Conservation (phyloP, 2,888 invertebrate genomes). For the Plagodis dolabraria region DNA sequence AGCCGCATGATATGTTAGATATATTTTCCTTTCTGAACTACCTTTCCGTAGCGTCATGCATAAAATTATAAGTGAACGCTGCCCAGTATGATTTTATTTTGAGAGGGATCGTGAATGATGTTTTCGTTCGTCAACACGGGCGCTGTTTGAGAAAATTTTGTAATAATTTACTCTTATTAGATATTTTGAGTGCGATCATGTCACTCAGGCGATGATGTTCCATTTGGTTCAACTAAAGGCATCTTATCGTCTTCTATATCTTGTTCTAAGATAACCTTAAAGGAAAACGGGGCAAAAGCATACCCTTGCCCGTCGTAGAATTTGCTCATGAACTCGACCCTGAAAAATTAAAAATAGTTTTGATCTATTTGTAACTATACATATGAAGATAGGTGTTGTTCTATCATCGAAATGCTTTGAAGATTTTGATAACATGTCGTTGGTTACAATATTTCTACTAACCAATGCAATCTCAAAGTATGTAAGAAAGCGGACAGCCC, state of each 20-base stretch:
- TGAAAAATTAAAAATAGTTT: slow-evolving; percentile 70
- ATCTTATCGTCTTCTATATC: slow-evolving; percentile 76
- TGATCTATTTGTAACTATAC: neutral
- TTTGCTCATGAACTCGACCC: slow-evolving; percentile 99
- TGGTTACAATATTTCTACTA: slow-evolving; percentile 27
- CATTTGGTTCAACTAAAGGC: slow-evolving; percentile 50
- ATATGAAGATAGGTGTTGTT: too few species aligned
- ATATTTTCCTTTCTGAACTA: neutral
- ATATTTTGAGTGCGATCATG: slow-evolving; percentile 34
- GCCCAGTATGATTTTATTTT: too few species aligned
- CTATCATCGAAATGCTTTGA: too few species aligned
- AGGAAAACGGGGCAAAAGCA: slow-evolving; percentile 90
- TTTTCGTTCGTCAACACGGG: too few species aligned
- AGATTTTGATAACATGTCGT: neutral
- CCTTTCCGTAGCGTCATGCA: neutral
- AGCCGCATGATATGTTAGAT: neutral
- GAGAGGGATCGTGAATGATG: too few species aligned
- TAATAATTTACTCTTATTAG: neutral
- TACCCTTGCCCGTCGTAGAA: slow-evolving; percentile 93
- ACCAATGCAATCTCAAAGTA: slow-evolving; percentile 95
- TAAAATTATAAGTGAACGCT: neutral
- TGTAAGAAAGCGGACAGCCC: slow-evolving; percentile 96
- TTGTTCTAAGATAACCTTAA: slow-evolving; percentile 85
- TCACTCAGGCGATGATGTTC: slow-evolving; percentile 65
- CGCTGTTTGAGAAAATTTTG: slow-evolving; percentile 1